Conservation (phyloP, 2,797 vertebrate genomes). For the Halcyon leucocephala region DNA sequence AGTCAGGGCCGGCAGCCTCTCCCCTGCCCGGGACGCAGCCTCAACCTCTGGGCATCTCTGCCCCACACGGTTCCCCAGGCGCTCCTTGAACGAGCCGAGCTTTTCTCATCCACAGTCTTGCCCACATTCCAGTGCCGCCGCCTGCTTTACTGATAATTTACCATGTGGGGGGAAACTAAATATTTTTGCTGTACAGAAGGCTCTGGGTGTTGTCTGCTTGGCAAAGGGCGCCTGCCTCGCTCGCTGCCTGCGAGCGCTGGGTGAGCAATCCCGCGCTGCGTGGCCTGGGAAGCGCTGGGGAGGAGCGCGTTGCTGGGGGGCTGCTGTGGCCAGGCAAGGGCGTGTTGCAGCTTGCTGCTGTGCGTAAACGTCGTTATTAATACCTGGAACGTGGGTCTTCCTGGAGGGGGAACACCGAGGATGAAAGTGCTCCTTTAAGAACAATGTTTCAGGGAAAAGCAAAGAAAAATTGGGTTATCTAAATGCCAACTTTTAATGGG, state of each 20-base stretch:
- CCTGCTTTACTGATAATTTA: not conserved
- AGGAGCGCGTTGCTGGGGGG: not conserved
- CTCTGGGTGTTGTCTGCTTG: not conserved
- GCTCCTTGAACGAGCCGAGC: not conserved
- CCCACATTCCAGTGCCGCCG: not conserved
- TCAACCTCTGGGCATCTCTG: not conserved
- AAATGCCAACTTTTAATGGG: not conserved
- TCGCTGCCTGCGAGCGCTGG: not conserved
- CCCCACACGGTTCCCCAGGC: not conserved
- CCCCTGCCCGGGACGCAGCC: not conserved
- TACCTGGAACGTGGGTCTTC: not conserved
- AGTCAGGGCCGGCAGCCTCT: not conserved
- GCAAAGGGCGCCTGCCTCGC: not conserved
- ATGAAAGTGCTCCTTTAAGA: not conserved
- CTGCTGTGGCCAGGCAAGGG: not conserved
- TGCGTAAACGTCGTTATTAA: fast-evolving
- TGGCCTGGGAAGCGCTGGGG: fast-evolving
- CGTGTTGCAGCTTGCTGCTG: not conserved
- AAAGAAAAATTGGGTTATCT: fast-evolving
- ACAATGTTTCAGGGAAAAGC: fast-evolving
- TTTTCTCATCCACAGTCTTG: not conserved
- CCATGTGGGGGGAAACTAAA: not conserved
- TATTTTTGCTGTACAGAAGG: not conserved
- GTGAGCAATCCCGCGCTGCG: not conserved
- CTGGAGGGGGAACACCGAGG: not conserved